Conservation (phyloP, 2,888 invertebrate species). For the Argyresthia albistria region DNA sequence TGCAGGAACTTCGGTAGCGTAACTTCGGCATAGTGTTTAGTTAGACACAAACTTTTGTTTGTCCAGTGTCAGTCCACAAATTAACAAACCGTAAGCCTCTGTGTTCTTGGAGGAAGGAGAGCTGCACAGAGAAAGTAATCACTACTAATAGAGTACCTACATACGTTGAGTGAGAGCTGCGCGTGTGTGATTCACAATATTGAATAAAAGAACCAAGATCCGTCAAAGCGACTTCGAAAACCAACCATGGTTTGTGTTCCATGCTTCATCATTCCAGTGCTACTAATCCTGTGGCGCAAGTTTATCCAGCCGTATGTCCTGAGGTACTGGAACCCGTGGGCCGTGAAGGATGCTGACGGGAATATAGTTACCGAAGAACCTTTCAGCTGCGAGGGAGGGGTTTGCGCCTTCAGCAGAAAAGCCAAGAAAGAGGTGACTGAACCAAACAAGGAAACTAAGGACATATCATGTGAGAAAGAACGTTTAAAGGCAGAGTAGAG, state of each 20-base stretch:
- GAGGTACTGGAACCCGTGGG: constrained; percentile 88
- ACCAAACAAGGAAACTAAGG: constrained; percentile 10
- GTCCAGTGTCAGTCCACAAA: too few relatives aligned
- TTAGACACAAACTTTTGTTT: too few relatives aligned
- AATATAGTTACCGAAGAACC: constrained; percentile 72
- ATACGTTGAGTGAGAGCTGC: too few relatives aligned
- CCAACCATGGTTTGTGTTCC: constrained; percentile 83
- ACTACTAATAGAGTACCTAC: too few relatives aligned
- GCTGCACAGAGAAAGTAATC: too few relatives aligned
- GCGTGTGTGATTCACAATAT: too few relatives aligned
- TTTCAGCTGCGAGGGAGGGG: constrained; percentile 73
- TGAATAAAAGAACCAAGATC: not conserved
- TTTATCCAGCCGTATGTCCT: constrained; percentile 86
- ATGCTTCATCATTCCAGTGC: constrained; percentile 86
- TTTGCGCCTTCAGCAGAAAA: constrained; percentile 50
- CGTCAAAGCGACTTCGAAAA: not conserved
- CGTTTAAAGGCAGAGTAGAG: not conserved
- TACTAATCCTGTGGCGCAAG: constrained; percentile 88
- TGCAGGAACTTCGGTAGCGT: too few relatives aligned
- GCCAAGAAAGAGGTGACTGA: constrained; percentile 5
- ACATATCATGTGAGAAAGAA: constrained; percentile 3
- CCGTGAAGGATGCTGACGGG: constrained; percentile 74
- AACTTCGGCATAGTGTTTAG: too few relatives aligned
- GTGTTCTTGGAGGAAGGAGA: too few relatives aligned
- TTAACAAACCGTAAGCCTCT: too few relatives aligned